These are phyloP conservation scores for Drosophila dunni DNA, from an alignment of 1,140 invertebrate genomes.

Conservation along the genomic window DNA sequence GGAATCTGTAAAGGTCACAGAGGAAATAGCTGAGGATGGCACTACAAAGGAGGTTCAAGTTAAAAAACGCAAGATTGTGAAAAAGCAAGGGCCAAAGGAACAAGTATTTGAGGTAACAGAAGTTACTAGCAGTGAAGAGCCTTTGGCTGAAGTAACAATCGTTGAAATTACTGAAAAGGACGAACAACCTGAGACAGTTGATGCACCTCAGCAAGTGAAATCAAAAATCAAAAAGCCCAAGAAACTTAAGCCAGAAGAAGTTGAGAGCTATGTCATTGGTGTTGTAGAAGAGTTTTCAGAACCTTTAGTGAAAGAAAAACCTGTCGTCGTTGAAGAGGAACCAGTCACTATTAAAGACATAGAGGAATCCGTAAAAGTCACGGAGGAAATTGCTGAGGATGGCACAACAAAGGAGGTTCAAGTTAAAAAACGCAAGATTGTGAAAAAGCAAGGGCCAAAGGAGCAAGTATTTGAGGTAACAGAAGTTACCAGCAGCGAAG, in stretches of 20 bases:
- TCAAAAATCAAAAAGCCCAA: constrained; percentile 51
- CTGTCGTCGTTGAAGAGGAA: constrained; percentile 28
- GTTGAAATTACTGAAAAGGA: constrained; percentile 46
- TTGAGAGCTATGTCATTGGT: constrained; percentile 65
- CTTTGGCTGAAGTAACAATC: constrained; percentile 59
- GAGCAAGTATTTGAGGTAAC: constrained; percentile 66
- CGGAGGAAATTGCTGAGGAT: constrained; percentile 31
- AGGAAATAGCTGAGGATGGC: constrained; percentile 42
- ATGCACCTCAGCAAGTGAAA: constrained; percentile 19
- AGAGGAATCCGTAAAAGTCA: constrained; percentile 47
- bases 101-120: constrained; percentile 66
- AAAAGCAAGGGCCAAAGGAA: constrained; percentile 58
- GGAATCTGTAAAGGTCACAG: constrained; percentile 44
- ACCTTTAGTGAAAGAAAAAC: constrained; percentile 51
- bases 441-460: constrained; percentile 54
- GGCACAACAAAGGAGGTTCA: constrained; percentile 49
- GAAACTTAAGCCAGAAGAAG: constrained; percentile 61
- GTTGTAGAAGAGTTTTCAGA: constrained; percentile 65
- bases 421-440: constrained; percentile 61
- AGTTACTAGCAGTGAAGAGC: constrained; percentile 45
- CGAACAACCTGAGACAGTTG: background rate
- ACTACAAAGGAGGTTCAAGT: constrained; percentile 49
- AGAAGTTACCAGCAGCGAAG: constrained; percentile 44
- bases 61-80: constrained; percentile 59
- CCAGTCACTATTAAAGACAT: constrained; percentile 60